Conservation (phyloP, 2,888 invertebrate species). For the Euspilapteryx auroguttella region DNA sequence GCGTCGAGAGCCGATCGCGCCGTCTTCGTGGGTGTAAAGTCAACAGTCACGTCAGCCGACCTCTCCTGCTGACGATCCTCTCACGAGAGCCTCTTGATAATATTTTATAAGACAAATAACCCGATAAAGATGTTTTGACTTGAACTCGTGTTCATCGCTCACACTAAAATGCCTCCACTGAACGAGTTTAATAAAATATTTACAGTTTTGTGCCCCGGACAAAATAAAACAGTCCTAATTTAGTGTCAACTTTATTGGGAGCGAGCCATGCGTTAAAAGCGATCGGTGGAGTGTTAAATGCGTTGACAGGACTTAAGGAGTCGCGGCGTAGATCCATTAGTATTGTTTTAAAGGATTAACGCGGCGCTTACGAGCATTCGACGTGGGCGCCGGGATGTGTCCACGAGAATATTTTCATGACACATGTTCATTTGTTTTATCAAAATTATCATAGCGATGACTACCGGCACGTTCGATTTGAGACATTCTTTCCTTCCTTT, state of each 20-base stretch:
- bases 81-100: constrained; percentile 50
- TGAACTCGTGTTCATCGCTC: constrained; percentile 60
- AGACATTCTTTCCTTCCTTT: constrained; percentile 3
- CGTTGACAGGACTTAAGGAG: constrained; percentile 48
- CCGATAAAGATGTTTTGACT: constrained; percentile 62
- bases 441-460: constrained; percentile 39
- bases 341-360: constrained; percentile 60
- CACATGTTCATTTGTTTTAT: constrained; percentile 35
- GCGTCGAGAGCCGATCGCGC: constrained; percentile 46
- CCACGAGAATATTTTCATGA: constrained; percentile 52
- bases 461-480: constrained; percentile 48
- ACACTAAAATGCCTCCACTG: constrained; percentile 57
- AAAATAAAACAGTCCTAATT: constrained; percentile 45
- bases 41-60: constrained; percentile 51
- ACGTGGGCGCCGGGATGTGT: constrained; percentile 28
- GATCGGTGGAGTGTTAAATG: constrained; percentile 35
- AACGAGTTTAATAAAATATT: constrained; percentile 55
- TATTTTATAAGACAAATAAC: constrained; percentile 63
- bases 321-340: constrained; percentile 52
- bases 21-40: constrained; percentile 54
- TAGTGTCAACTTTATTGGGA: constrained; percentile 55
- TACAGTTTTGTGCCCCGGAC: constrained; percentile 42
- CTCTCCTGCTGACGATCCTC: constrained; percentile 58
- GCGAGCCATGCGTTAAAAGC: constrained; percentile 50
- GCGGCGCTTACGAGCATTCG: constrained; percentile 32